Evolutionary conservation across 2,888 invertebrate genomes (phyloP), one percentile per base, ranked within the genome.

Genomic region (Erannis defoliaria): DNA sequence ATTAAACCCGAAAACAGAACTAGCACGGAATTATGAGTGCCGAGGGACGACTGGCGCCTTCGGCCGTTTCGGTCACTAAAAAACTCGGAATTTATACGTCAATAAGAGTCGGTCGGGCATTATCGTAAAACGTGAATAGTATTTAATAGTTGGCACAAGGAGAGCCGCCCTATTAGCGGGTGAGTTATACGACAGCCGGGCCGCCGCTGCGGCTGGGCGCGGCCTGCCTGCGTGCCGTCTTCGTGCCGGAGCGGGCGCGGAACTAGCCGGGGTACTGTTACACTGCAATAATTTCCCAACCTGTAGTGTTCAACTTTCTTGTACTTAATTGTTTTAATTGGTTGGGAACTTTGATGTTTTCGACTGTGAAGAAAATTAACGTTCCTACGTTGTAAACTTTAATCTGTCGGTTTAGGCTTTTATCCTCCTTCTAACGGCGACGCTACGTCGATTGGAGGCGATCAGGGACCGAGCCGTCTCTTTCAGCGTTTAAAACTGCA

Each of bases 111-210:
- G 85, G 88, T 83, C 82, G 88, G 80, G 82, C 86, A 89, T 89
- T 89, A 90, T 89, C 89, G 89, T 90, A 85, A 91, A 90, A 89
- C 79, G 82, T 85, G 85, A 86, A 85, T 86, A 84, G 86, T 86
- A 84, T 89, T 89, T 90, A 90, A 90, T 90, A 89, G 89, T 88
- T 86, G 83, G 87, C 86, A 85, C 81, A 88, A 89, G 87, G 84
- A 83, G 80, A 77, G 89, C 89, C 90, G 90, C 90, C 87, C 90
- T 88, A 89, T 91, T 90, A 90, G 78, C 75, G 70, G 60, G 62
- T 86, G 89, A 91, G 88, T 91, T 90, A 91, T 91, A 80, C 78
- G 91, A 89, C 91, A 86, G 84, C 14, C 19, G 19, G 19, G 43
- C 18, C 18, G 37, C 12, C 16, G 6, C 19, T 12, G 38, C 38